Conservation (phyloP, 2,113 vertebrate genomes). For the Gavia stellata region DNA sequence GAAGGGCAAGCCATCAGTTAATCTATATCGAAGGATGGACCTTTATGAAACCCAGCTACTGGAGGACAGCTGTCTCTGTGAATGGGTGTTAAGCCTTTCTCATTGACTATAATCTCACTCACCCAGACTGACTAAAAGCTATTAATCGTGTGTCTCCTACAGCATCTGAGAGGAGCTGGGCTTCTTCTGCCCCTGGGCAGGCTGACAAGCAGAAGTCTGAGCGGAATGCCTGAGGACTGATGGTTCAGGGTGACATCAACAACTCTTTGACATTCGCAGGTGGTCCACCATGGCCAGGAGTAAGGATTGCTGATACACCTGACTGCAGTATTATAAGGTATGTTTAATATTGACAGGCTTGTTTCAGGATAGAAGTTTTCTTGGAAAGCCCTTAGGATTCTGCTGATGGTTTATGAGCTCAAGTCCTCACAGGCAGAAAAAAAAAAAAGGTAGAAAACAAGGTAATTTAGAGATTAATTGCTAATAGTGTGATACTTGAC, state of each 20-base stretch:
- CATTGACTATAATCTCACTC: not conserved
- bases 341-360: not conserved
- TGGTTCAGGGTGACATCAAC: not conserved
- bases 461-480: slow-evolving; percentile 27
- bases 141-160: not conserved
- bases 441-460: not conserved
- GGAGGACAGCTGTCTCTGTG: not conserved
- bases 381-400: not conserved
- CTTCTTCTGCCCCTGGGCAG: not conserved
- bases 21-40: not conserved
- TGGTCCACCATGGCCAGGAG: not conserved
- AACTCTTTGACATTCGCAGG: not conserved
- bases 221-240: not conserved
- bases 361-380: not conserved
- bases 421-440: not conserved
- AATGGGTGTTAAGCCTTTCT: not conserved
- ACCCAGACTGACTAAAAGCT: not conserved
- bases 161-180: not conserved
- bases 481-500: not conserved
- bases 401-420: not conserved
- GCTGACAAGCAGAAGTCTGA: not conserved
- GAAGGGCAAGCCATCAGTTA: not conserved
- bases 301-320: not conserved
- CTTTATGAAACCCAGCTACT: not conserved
- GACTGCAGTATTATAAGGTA: not conserved